Conservation (phyloP, 2,888 invertebrate genomes). For the Diadegma fenestrale region DNA sequence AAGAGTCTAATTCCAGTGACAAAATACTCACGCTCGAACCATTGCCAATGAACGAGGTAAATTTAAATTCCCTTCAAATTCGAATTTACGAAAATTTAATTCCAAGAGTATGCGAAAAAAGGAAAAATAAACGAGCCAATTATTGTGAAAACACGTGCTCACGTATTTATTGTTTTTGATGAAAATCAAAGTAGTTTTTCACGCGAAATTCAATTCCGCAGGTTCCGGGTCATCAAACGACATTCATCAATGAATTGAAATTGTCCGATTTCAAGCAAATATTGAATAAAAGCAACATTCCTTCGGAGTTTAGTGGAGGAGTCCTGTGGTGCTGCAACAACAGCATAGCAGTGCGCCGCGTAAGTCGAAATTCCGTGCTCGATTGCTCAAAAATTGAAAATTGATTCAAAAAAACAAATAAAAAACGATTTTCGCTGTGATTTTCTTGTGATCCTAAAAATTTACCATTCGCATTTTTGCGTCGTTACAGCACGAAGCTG, state of each 20-base stretch:
- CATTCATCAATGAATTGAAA: slow-evolving; percentile 97
- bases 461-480: slow-evolving; percentile 52
- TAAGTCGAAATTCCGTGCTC: slow-evolving; percentile 81
- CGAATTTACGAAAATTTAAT: not conserved
- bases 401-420: not conserved
- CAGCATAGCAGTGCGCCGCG: slow-evolving; percentile 94
- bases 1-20: slow-evolving; percentile 85
- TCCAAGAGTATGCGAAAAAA: not conserved
- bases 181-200: slow-evolving; percentile 1
- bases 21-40: slow-evolving; percentile 91
- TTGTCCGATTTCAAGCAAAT: slow-evolving; percentile 96
- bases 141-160: not conserved
- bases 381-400: not conserved
- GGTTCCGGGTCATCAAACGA: slow-evolving; percentile 91
- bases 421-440: not conserved
- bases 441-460: not conserved
- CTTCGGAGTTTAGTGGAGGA: slow-evolving; percentile 95
- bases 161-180: not conserved
- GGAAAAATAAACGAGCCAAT: not conserved
- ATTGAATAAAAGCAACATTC: slow-evolving; percentile 90
- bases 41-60: slow-evolving; percentile 85
- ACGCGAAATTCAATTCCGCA: slow-evolving; percentile 72
- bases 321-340: slow-evolving; percentile 97
- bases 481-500: slow-evolving; percentile 92
- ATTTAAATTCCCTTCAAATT: slow-evolving; percentile 18